Evolutionary conservation across 1,140 invertebrate species (phyloP).

Genomic region (Zaprionus tsacasi): DNA sequence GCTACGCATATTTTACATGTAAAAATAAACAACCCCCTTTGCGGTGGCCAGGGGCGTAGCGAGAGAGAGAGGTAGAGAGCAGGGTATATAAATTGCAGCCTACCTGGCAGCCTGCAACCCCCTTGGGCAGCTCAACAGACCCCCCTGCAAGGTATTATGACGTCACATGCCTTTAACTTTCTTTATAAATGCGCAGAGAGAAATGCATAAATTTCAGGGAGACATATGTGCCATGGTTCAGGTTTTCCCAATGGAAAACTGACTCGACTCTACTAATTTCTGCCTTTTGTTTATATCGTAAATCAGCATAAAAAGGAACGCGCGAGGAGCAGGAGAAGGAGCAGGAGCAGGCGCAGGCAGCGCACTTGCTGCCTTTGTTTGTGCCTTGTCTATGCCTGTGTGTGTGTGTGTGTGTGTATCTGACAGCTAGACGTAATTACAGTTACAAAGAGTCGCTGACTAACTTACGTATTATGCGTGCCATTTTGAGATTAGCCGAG

Average conservation of each 20-base stretch:
- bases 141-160: slow-evolving; percentile 47
- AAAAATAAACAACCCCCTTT: slow-evolving; percentile 41
- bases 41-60: not conserved
- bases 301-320: slow-evolving; percentile 27
- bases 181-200: slow-evolving; percentile 17
- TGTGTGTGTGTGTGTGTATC: slow-evolving; percentile 39
- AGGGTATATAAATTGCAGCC: slow-evolving; percentile 50
- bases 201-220: slow-evolving; percentile 21
- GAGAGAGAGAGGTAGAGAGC: slow-evolving; percentile 14
- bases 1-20: slow-evolving; percentile 18
- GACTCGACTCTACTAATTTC: slow-evolving; percentile 15
- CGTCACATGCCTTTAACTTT: slow-evolving; percentile 49
- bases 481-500: slow-evolving; percentile 65
- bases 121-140: not conserved
- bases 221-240: slow-evolving; percentile 9
- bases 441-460: slow-evolving; percentile 55
- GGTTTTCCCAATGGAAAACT: slow-evolving; percentile 21
- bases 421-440: slow-evolving; percentile 58
- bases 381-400: slow-evolving; percentile 8
- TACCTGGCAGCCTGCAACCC: slow-evolving; percentile 41
- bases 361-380: slow-evolving; percentile 22
- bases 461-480: slow-evolving; percentile 70
- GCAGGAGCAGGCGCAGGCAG: no score
- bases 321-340: not conserved
- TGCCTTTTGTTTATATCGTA: slow-evolving; percentile 31